Percentiles rank a stretch among this genome's conserved stretches.
phyloP scores from a whole-genome alignment of 2,797 vertebrate genomes.

The Enteromius anoplus region DNA sequence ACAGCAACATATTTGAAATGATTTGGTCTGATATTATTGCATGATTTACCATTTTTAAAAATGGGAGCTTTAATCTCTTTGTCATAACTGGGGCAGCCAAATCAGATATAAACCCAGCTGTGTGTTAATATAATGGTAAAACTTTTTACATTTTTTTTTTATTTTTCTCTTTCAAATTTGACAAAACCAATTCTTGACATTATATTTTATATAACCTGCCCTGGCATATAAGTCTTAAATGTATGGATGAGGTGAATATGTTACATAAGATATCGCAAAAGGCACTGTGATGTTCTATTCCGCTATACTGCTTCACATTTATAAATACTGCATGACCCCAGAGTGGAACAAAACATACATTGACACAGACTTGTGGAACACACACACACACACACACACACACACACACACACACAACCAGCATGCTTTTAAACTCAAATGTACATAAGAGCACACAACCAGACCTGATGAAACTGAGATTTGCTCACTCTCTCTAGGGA shows the following conservation, averaged over 20 bases:
- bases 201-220: neutral
- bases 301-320: slow-evolving; percentile 1
- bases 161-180: neutral
- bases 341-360: neutral
- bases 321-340: slow-evolving; percentile 30
- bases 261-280: slow-evolving; percentile 23
- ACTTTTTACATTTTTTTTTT: no score
- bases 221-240: neutral
- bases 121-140: neutral
- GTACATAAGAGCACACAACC: neutral
- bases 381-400: neutral
- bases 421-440: neutral
- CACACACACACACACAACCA: neutral
- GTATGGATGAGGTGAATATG: slow-evolving; percentile 28
- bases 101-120: slow-evolving; percentile 26
- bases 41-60: slow-evolving; percentile 22
- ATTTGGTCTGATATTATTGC: slow-evolving; percentile 3
- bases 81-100: slow-evolving; percentile 23
- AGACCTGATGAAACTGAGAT: neutral
- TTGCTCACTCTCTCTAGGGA: neutral
- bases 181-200: neutral
- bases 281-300: slow-evolving; percentile 23
- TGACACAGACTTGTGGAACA: slow-evolving; percentile 1
- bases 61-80: slow-evolving; percentile 34
- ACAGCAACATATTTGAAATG: slow-evolving; percentile 2